Percentiles rank a stretch among this genome's conserved stretches.
phyloP scores from a whole-genome alignment of 2,888 invertebrate species.

The Zele albiditarsus region DNA sequence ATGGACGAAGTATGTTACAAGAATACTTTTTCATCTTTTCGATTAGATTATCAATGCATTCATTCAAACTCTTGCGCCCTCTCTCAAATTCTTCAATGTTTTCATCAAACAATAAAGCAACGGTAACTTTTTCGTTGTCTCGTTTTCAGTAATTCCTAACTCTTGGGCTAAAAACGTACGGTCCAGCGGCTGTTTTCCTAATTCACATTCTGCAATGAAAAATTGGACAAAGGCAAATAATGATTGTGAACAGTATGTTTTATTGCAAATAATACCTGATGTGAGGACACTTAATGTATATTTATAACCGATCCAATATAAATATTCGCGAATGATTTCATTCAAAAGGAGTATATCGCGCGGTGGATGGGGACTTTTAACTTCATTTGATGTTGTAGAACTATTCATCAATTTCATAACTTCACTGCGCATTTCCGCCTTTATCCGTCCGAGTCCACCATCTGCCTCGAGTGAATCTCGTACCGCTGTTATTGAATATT shows the following conservation, averaged over 20 bases:
- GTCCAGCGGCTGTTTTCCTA: slow-evolving; percentile 65
- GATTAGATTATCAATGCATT: background rate
- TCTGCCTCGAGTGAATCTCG: slow-evolving; percentile 66
- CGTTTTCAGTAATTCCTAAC: slow-evolving; percentile 75
- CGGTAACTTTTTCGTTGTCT: slow-evolving; percentile 74
- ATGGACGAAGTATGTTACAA: background rate
- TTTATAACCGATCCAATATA: slow-evolving; percentile 82
- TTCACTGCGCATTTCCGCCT: slow-evolving; percentile 68
- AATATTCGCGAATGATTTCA: slow-evolving; percentile 80
- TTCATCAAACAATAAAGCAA: slow-evolving; percentile 75
- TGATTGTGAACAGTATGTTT: background rate
- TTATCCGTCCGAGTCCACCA: slow-evolving; percentile 66
- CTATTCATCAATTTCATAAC: slow-evolving; percentile 66
- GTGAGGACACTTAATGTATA: slow-evolving; percentile 77
- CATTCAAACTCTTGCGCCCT: background rate
- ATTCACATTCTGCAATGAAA: slow-evolving; percentile 64
- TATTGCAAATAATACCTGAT: slow-evolving; percentile 67
- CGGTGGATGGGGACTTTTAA: slow-evolving; percentile 58
- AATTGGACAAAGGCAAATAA: background rate
- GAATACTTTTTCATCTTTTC: background rate
- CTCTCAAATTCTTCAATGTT: slow-evolving; percentile 72
- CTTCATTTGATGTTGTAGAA: slow-evolving; percentile 55
- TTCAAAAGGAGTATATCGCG: slow-evolving; percentile 75
- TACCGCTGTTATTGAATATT: slow-evolving; percentile 58
- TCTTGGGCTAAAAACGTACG: slow-evolving; percentile 62